phyloP scores from a whole-genome alignment of 2,113 vertebrate species.

The Neotoma lepida region DNA sequence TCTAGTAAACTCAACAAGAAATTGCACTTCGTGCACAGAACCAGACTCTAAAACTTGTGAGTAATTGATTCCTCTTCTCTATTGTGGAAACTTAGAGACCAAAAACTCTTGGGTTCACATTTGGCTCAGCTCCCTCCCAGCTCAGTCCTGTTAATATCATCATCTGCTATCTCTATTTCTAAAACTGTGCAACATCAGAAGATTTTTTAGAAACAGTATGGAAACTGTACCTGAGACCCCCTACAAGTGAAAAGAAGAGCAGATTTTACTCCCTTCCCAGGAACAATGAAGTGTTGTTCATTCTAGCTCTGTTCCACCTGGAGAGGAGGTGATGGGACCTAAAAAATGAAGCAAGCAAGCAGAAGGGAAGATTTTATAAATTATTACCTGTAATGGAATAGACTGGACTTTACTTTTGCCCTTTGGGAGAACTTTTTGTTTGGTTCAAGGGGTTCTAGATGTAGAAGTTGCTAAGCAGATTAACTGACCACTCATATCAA shows the following conservation, averaged over 20 bases:
- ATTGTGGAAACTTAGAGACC: too few species aligned
- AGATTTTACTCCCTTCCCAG: background rate
- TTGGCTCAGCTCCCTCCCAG: too few species aligned
- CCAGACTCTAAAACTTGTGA: too few species aligned
- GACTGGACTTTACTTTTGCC: background rate
- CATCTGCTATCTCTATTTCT: background rate
- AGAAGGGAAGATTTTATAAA: background rate
- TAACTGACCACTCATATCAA: background rate
- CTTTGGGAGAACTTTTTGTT: background rate
- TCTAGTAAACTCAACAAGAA: too few species aligned
- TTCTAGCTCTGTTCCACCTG: background rate
- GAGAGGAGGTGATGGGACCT: background rate
- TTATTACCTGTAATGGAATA: too few species aligned
- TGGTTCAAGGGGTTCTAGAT: background rate
- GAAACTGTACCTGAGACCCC: background rate
- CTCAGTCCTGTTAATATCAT: rapidly evolving
- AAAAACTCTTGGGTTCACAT: too few species aligned
- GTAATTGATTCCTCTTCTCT: too few species aligned
- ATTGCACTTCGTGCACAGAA: too few species aligned
- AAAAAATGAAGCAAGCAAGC: background rate
- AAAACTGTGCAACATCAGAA: background rate
- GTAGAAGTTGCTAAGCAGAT: background rate
- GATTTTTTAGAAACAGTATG: too few species aligned
- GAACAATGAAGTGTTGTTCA: rapidly evolving
- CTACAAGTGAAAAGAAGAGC: background rate